Conservation (phyloP, 1,140 invertebrate genomes). For the Heliothis subflexa region DNA sequence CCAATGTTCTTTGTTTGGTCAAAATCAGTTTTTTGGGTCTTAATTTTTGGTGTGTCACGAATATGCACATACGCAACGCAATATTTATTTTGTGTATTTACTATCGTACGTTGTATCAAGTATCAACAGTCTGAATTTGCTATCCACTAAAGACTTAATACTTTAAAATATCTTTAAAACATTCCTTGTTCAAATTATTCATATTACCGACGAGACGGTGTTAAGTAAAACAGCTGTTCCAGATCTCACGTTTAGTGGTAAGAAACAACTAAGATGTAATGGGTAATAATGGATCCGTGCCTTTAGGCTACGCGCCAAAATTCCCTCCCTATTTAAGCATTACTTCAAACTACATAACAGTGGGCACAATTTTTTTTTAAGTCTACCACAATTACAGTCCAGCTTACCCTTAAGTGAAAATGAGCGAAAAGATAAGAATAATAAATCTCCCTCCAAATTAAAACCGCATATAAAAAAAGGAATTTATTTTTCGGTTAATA, state of each 20-base stretch:
- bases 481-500: constrained; percentile 42
- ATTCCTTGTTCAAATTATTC: constrained; percentile 9
- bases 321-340: not conserved
- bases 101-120: too few relatives aligned
- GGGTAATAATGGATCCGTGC: constrained; percentile 31
- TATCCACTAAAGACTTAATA: not conserved
- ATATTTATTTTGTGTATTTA: too few relatives aligned
- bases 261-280: constrained; percentile 38
- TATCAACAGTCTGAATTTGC: too few relatives aligned
- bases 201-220: not conserved
- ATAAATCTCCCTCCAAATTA: constrained; percentile 38
- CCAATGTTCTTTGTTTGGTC: not conserved
- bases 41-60: not conserved
- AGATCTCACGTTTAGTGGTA: constrained; percentile 30
- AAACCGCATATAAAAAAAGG: constrained; percentile 36
- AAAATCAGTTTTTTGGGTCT: not conserved
- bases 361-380: not conserved
- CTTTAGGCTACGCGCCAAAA: constrained; percentile 21
- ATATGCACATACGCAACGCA: too few relatives aligned
- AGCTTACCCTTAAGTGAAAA: constrained; percentile 31
- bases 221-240: constrained; percentile 13
- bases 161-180: not conserved
- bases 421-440: constrained; percentile 35
- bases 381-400: not conserved
- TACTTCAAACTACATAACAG: not conserved